Conservation (phyloP, 1,140 invertebrate genomes). For the Tetragonula clypearis region DNA sequence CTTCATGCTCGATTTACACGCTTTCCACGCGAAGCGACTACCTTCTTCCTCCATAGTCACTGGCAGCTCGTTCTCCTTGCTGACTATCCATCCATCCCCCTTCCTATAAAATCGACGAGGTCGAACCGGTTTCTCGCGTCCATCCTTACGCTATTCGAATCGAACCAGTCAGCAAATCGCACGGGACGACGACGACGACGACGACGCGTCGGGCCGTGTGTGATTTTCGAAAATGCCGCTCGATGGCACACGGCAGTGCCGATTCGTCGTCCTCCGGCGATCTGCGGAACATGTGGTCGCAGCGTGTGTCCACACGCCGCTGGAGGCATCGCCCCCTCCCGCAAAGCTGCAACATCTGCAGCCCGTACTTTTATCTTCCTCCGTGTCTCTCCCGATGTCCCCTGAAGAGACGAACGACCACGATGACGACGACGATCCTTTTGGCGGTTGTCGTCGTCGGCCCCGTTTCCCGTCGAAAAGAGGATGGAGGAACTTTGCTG, state of each 20-base stretch:
- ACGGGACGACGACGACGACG: not conserved
- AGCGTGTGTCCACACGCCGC: constrained; percentile 36
- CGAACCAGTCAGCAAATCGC: constrained; percentile 17
- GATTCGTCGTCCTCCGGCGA: not conserved
- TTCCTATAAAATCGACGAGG: not conserved
- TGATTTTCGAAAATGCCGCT: constrained; percentile 24
- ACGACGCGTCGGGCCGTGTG: not conserved
- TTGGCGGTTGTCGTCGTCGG: not conserved
- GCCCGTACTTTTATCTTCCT: constrained; percentile 28
- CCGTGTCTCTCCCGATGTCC: not conserved
- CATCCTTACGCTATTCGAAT: not conserved
- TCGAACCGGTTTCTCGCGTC: not conserved
- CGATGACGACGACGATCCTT: not conserved
- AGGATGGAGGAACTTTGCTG: not conserved
- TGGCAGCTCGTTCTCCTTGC: not conserved
- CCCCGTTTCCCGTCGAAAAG: not conserved
- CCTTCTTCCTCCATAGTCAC: not conserved
- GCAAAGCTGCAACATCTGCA: constrained; percentile 49
- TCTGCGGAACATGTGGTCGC: constrained; percentile 26
- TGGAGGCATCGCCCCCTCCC: constrained; percentile 34
- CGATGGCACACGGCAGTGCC: not conserved
- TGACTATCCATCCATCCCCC: not conserved
- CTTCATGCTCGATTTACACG: too few relatives aligned
- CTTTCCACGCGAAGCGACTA: not conserved
- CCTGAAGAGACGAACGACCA: not conserved